Conservation (phyloP, 2,888 invertebrate genomes). For the Eupeodes latifasciatus region DNA sequence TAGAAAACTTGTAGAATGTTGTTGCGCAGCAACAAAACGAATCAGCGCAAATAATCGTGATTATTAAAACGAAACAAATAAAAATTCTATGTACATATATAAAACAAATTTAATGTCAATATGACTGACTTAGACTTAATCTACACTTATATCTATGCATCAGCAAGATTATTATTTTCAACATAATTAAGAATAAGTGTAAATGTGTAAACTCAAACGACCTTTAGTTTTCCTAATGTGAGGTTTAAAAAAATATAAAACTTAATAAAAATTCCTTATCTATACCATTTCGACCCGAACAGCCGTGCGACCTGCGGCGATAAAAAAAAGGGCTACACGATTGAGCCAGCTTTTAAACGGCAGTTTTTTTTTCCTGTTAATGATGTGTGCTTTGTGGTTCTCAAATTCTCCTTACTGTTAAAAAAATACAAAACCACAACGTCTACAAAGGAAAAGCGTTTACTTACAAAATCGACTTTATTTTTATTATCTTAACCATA, state of each 20-base stretch:
- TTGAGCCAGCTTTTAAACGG: not conserved
- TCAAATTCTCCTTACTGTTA: not conserved
- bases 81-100: no score
- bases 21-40: slow-evolving; percentile 40
- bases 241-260: not conserved
- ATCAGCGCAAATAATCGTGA: slow-evolving; percentile 43
- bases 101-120: slow-evolving; percentile 14
- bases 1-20: slow-evolving; percentile 49
- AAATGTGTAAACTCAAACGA: not conserved
- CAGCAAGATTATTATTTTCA: slow-evolving; percentile 49
- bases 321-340: not conserved
- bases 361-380: not conserved
- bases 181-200: slow-evolving; percentile 14
- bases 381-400: not conserved
- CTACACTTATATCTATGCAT: not conserved
- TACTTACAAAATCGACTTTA: slow-evolving; percentile 49
- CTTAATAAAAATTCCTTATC: slow-evolving; percentile 8
- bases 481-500: slow-evolving; percentile 27
- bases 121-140: slow-evolving; percentile 21
- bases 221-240: not conserved
- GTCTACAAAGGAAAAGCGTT: not conserved
- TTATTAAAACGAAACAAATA: slow-evolving; percentile 16
- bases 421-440: not conserved
- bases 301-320: not conserved
- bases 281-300: not conserved